Conservation (phyloP, 2,113 vertebrate species). For the Coptodon rendalli region DNA sequence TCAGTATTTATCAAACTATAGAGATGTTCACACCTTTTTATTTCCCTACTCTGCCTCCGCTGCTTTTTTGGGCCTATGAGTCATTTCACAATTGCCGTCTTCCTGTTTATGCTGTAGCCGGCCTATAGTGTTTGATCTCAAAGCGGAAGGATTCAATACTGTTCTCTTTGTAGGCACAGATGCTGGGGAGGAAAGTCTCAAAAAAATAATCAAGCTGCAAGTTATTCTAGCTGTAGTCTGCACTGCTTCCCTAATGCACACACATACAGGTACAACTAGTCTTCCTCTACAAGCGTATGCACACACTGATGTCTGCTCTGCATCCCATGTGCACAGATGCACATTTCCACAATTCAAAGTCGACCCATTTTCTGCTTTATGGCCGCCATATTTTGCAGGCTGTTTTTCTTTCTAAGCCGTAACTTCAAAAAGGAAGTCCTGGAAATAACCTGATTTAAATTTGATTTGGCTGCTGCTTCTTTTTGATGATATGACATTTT, state of each 20-base stretch:
- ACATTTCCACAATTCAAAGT: background rate
- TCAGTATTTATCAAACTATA: background rate
- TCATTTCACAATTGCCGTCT: conserved; percentile 32
- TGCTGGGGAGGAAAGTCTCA: background rate
- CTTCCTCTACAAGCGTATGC: fast-evolving
- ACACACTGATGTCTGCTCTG: conserved; percentile 13
- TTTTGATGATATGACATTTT: background rate
- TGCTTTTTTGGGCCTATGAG: background rate
- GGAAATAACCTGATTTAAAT: background rate
- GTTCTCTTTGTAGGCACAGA: background rate
- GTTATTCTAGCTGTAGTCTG: conserved; percentile 40
- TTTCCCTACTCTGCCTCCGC: background rate
- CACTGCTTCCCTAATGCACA: conserved; percentile 15
- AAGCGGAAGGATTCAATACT: conserved; percentile 14
- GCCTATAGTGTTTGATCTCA: conserved; percentile 13
- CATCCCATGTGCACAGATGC: conserved; percentile 12
- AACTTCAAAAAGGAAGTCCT: background rate
- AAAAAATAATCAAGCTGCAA: conserved; percentile 4
- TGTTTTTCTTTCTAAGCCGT: background rate
- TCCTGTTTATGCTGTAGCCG: conserved; percentile 49
- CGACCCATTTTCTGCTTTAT: background rate
- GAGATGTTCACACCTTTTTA: background rate
- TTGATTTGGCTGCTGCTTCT: background rate
- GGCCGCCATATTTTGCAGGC: background rate
- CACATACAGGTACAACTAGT: background rate